Percentiles rank a stretch among this genome's conserved stretches.
These are phyloP conservation scores for Oryzias dopingdopingensis DNA, from an alignment of 2,797 vertebrate genomes.

Conservation along the genomic window DNA sequence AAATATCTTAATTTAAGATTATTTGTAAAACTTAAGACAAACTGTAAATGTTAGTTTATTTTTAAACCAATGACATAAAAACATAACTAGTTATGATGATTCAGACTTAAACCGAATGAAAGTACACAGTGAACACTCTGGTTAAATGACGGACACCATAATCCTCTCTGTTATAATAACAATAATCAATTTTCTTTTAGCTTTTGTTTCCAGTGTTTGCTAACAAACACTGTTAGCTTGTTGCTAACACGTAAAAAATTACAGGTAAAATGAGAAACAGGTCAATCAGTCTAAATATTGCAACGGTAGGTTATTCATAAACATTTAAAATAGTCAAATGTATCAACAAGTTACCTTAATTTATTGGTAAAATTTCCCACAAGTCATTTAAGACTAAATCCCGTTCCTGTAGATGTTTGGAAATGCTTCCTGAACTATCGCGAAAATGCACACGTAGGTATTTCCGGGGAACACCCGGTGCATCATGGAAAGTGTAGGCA, in stretches of 20 bases:
- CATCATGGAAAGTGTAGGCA: slow-evolving; percentile 58
- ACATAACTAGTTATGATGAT: too few relatives aligned
- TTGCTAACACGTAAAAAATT: slow-evolving; percentile 29
- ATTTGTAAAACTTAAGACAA: rapidly evolving
- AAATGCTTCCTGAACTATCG: slow-evolving; percentile 57
- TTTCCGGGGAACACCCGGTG: slow-evolving; percentile 37
- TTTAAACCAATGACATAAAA: too few relatives aligned
- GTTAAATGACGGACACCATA: not conserved
- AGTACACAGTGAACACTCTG: rapidly evolving
- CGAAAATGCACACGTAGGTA: slow-evolving; percentile 63
- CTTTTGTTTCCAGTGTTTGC: slow-evolving; percentile 5
- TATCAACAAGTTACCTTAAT: slow-evolving; percentile 36
- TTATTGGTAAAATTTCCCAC: slow-evolving; percentile 14
- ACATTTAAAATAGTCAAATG: not conserved
- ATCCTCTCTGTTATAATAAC: not conserved
- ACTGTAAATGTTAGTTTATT: too few relatives aligned
- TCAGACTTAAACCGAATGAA: too few relatives aligned
- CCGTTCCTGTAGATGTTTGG: slow-evolving; percentile 26
- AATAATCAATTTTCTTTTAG: not conserved
- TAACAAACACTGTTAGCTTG: slow-evolving; percentile 43
- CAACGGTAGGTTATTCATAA: rapidly evolving
- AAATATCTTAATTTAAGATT: not conserved
- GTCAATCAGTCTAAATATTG: not conserved
- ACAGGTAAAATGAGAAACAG: not conserved
- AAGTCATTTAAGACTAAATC: slow-evolving; percentile 28